Conservation (phyloP, 2,113 vertebrate genomes). For the Penelope pileata region DNA sequence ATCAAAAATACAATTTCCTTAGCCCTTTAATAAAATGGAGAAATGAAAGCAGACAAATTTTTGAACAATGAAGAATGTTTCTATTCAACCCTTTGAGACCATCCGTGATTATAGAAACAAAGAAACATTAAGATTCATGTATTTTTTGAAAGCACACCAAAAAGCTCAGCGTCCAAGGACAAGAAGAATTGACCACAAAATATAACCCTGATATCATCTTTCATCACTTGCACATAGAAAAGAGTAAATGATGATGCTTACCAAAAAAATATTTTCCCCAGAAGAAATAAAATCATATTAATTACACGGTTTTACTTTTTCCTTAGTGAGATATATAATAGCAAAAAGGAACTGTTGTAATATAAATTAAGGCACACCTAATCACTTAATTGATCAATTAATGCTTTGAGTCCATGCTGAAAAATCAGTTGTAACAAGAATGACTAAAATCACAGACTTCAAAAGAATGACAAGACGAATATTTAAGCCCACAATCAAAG, state of each 20-base stretch:
- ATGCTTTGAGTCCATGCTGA: constrained; percentile 78
- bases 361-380: constrained; percentile 71
- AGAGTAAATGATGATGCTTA: background rate
- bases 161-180: background rate
- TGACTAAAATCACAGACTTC: constrained; percentile 80
- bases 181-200: background rate
- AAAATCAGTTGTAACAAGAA: constrained; percentile 80
- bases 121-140: background rate
- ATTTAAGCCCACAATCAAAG: background rate
- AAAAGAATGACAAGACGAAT: constrained; percentile 86
- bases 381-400: constrained; percentile 82
- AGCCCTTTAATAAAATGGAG: background rate
- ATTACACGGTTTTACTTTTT: background rate
- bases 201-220: background rate
- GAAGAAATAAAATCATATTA: background rate
- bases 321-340: background rate
- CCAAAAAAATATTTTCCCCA: background rate
- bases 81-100: background rate
- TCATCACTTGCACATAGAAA: background rate
- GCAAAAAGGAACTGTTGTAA: background rate
- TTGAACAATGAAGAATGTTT: background rate
- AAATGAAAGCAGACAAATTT: background rate
- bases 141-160: background rate
- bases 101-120: background rate
- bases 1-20: background rate